Conservation (phyloP, 2,797 vertebrate genomes). For the Acanthis flammea region DNA sequence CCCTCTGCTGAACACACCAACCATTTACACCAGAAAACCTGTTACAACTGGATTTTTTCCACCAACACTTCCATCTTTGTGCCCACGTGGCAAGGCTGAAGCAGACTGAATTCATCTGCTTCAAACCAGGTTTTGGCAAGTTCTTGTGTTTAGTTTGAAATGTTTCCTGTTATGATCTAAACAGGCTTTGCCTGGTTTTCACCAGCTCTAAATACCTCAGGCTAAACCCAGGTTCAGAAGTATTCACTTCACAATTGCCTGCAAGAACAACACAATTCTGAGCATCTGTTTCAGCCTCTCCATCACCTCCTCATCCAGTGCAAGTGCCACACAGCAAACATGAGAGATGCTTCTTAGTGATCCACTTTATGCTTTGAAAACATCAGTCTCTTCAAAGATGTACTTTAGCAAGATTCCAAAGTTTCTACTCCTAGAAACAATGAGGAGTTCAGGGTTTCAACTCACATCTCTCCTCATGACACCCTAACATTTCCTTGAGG, state of each 20-base stretch:
- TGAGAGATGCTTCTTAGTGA: accelerated
- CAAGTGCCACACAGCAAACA: not conserved
- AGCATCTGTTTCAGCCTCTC: not conserved
- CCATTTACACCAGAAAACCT: not conserved
- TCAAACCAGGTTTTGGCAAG: not conserved
- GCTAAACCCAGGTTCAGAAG: not conserved
- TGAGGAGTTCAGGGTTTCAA: accelerated
- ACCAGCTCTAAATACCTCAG: not conserved
- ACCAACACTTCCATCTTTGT: not conserved
- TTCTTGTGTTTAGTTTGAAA: not conserved
- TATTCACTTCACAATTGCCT: not conserved
- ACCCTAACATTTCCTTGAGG: accelerated
- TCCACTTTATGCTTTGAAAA: not conserved
- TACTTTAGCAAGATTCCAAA: not conserved
- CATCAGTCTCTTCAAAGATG: not conserved
- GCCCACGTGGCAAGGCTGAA: not conserved
- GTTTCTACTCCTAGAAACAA: not conserved
- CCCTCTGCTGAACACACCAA: not conserved
- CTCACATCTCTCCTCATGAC: not conserved
- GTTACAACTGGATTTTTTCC: slow-evolving; percentile 9
- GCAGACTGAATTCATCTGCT: not conserved
- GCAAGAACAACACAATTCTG: not conserved
- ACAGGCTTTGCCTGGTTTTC: not conserved
- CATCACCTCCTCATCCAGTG: not conserved
- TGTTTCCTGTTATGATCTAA: not conserved